Conservation (phyloP, 2,797 vertebrate genomes). For the Poecilia picta region DNA sequence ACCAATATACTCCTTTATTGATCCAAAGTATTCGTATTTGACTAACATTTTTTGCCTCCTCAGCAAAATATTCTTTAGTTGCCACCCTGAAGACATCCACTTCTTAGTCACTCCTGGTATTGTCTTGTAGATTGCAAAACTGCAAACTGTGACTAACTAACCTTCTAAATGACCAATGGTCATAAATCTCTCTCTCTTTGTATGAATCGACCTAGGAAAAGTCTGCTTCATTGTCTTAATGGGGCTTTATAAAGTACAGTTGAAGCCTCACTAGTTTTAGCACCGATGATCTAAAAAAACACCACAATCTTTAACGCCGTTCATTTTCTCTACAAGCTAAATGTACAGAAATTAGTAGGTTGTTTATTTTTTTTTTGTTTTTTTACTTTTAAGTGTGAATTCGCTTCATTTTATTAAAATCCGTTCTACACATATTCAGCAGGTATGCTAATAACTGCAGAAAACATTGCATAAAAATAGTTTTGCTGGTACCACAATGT, state of each 20-base stretch:
- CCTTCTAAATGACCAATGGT: neutral
- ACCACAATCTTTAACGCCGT: neutral
- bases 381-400: neutral
- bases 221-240: too few species aligned
- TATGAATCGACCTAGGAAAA: neutral
- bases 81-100: neutral
- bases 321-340: neutral
- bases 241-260: neutral
- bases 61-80: neutral
- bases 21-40: neutral
- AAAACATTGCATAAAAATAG: neutral
- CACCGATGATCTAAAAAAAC: neutral
- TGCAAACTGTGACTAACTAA: neutral
- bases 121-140: neutral
- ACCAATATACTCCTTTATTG: neutral
- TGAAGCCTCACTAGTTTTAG: neutral
- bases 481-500: neutral
- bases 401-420: neutral
- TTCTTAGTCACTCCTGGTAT: neutral
- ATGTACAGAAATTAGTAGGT: neutral
- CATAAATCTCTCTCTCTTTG: neutral
- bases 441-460: neutral
- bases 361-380: too few species aligned
- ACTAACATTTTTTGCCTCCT: neutral
- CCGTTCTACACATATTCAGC: neutral